Evolutionary conservation across 1,140 invertebrate species (phyloP).

Genomic region (Drosophila repleta): DNA sequence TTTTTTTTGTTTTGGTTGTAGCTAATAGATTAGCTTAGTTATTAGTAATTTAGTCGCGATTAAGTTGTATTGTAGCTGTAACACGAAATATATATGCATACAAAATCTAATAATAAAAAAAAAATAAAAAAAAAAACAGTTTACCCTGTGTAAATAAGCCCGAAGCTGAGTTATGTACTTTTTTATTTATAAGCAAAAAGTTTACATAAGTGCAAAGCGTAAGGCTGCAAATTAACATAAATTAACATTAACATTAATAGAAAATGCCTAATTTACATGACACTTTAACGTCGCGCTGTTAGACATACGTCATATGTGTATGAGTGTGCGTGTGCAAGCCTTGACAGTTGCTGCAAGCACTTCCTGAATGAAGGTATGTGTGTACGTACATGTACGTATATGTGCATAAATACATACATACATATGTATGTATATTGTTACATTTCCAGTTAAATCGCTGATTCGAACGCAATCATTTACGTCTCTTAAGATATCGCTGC

Average conservation of each 20-base stretch:
- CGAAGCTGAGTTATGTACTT: neutral
- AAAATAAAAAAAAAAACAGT: no score
- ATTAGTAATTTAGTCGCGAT: conserved; percentile 17
- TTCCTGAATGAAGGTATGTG: neutral
- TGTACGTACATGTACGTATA: neutral
- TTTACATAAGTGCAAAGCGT: no score
- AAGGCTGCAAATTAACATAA: no score
- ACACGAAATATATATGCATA: conserved; percentile 23
- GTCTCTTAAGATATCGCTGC: neutral
- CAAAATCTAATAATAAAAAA: conserved; percentile 28
- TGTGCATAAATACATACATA: neutral
- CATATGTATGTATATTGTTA: no score
- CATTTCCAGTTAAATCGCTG: neutral
- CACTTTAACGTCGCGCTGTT: no score
- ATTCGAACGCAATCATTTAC: neutral
- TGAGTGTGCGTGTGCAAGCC: neutral
- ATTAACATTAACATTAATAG: no score
- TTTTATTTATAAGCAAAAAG: no score
- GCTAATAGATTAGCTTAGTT: conserved; percentile 17
- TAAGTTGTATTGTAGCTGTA: conserved; percentile 38
- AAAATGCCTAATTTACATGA: no score
- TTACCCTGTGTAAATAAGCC: conserved; percentile 21
- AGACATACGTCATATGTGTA: neutral
- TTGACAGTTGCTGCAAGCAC: neutral
- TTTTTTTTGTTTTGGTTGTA: conserved; percentile 28